phyloP scores from a whole-genome alignment of 2,888 invertebrate species.

The Troides helena region DNA sequence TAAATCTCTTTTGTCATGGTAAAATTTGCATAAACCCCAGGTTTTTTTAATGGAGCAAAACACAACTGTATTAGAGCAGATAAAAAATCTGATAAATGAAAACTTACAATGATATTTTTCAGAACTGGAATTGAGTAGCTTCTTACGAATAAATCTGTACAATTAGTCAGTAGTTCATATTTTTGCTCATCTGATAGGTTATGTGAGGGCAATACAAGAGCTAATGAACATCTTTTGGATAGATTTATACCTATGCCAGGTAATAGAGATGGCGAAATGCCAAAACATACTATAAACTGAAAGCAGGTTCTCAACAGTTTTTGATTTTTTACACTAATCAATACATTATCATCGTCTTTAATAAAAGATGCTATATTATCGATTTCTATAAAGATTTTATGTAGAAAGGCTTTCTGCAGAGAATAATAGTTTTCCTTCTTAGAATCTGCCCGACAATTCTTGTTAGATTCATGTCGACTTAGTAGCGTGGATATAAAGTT shows the following conservation, averaged over 20 bases:
- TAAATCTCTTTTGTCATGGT: constrained; percentile 81
- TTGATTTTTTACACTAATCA: constrained; percentile 84
- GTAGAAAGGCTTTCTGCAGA: constrained; percentile 63
- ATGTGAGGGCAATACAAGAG: constrained; percentile 51
- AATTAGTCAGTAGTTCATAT: constrained; percentile 72
- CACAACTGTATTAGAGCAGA: constrained; percentile 85
- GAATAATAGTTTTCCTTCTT: constrained; percentile 33
- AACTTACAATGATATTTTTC: constrained; percentile 76
- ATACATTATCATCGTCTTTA: constrained; percentile 51
- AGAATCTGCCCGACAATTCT: constrained; percentile 15
- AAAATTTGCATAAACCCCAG: constrained; percentile 64
- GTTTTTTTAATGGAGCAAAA: constrained; percentile 83
- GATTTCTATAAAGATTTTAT: constrained; percentile 65
- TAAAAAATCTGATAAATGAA: constrained; percentile 81
- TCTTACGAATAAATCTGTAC: constrained; percentile 71
- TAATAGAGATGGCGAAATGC: constrained; percentile 83
- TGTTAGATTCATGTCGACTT: constrained; percentile 29
- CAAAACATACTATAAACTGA: constrained; percentile 83
- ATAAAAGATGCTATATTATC: constrained; percentile 56
- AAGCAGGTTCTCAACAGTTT: constrained; percentile 81
- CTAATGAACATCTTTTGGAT: constrained; percentile 62
- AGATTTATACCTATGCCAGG: constrained; percentile 82
- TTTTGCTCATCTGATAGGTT: constrained; percentile 69
- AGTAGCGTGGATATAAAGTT: constrained; percentile 45
- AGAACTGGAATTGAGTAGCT: constrained; percentile 75